A percentile compares a stretch with the other conserved stretches of the same genome.
Conservation (phyloP, 2,888 invertebrate genomes). For the Halictus ligatus region DNA sequence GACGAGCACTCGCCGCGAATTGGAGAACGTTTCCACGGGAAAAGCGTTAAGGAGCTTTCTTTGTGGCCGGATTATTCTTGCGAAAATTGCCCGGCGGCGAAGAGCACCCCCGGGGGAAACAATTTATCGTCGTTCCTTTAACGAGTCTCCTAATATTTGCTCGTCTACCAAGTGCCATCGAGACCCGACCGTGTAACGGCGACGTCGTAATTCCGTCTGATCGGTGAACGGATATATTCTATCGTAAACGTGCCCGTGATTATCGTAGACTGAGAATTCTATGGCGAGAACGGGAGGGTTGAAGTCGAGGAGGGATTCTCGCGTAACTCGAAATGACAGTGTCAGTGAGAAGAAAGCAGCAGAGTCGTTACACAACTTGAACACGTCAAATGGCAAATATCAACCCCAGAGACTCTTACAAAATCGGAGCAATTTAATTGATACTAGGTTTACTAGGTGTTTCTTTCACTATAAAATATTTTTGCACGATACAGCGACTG, state of each 20-base stretch:
- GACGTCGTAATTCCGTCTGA: background rate
- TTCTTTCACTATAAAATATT: too few relatives aligned
- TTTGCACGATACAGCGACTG: too few relatives aligned
- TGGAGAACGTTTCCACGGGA: conserved; percentile 12
- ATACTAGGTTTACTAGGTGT: too few relatives aligned
- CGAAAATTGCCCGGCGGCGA: conserved; percentile 29
- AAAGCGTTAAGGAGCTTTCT: conserved; percentile 20
- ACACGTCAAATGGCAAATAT: too few relatives aligned
- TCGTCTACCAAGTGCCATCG: background rate
- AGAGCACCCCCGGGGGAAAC: conserved; percentile 18
- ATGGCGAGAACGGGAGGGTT: background rate
- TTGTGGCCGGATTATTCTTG: conserved; percentile 22
- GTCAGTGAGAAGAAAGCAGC: too few relatives aligned
- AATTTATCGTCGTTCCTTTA: conserved; percentile 19
- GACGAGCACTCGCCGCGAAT: conserved; percentile 14
- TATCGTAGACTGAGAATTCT: background rate
- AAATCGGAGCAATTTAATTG: too few relatives aligned
- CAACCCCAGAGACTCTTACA: too few relatives aligned
- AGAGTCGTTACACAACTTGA: too few relatives aligned
- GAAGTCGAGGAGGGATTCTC: too few relatives aligned
- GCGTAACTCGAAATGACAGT: too few relatives aligned
- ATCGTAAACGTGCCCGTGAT: background rate
- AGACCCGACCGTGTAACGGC: background rate
- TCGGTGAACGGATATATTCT: background rate
- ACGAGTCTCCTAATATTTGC: conserved; percentile 15